phyloP scores from a whole-genome alignment of 2,888 invertebrate genomes.

The Polia nebulosa region DNA sequence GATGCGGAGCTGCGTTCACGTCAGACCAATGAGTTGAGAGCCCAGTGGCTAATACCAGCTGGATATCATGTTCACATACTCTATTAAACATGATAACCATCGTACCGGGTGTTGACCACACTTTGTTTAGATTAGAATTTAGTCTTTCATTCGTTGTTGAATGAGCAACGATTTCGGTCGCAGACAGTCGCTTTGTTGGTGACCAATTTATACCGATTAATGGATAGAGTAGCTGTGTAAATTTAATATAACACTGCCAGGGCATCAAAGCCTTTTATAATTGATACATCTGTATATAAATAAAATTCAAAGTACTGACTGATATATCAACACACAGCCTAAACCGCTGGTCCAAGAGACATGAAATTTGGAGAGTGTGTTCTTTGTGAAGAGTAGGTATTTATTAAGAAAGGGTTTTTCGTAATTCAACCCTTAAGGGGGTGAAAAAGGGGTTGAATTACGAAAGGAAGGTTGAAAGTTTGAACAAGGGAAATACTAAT shows the following conservation, averaged over 20 bases:
- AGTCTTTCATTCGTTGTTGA: slow-evolving; percentile 47
- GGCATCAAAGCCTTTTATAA: not conserved
- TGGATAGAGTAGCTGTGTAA: not conserved
- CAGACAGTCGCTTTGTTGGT: not conserved
- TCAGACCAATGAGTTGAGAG: slow-evolving; percentile 78
- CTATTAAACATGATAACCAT: slow-evolving; percentile 79
- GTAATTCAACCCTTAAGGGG: no score
- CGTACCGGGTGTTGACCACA: slow-evolving; percentile 78
- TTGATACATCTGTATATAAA: no score
- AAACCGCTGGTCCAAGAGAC: no score
- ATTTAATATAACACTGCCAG: no score
- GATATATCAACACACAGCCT: no score
- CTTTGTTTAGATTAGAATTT: slow-evolving; percentile 64
- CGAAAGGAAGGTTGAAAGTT: no score
- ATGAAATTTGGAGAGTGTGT: no score
- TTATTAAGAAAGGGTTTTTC: no score
- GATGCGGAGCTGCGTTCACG: slow-evolving; percentile 67
- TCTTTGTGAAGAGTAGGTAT: no score
- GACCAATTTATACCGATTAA: not conserved
- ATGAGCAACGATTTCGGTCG: slow-evolving; percentile 42
- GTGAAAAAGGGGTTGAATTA: no score
- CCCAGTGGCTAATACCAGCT: slow-evolving; percentile 72
- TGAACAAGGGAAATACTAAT: no score
- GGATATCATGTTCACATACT: slow-evolving; percentile 84
- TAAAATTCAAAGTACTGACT: no score